Evolutionary conservation across 2,888 invertebrate species (phyloP).

Genomic region (Plutella xylostella): DNA sequence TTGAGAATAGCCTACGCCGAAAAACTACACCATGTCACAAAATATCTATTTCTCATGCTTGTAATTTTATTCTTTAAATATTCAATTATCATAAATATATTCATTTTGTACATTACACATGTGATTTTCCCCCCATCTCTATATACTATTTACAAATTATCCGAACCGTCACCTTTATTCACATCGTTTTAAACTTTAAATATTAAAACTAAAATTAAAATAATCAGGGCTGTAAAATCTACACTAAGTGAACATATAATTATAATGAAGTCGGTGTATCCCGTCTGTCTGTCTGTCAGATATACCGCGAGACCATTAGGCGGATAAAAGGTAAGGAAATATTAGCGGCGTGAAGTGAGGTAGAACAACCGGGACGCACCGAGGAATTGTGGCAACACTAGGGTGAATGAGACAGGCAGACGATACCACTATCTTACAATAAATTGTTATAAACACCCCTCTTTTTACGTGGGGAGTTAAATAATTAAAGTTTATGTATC

Average conservation of each 20-base stretch:
- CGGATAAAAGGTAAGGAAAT: no score
- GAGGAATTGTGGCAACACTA: no score
- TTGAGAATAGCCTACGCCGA: conserved; percentile 44
- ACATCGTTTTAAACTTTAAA: conserved; percentile 35
- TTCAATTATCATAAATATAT: conserved; percentile 49
- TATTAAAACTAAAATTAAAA: conserved; percentile 31
- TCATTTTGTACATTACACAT: conserved; percentile 62
- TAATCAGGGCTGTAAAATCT: conserved; percentile 49
- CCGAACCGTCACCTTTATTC: conserved; percentile 42
- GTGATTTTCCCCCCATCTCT: conserved; percentile 37
- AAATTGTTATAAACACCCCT: no score
- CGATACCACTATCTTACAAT: no score
- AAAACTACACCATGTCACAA: conserved; percentile 62
- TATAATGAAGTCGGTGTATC: no score
- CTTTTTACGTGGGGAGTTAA: no score
- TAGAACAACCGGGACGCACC: no score
- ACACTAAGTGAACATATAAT: conserved; percentile 23
- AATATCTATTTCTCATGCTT: conserved; percentile 53
- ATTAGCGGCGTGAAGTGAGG: no score
- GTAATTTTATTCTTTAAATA: conserved; percentile 31
- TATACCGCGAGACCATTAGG: no score
- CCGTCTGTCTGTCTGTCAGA: no score
- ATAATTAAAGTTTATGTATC: no score
- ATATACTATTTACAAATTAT: conserved; percentile 58
- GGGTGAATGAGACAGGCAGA: no score